A percentile compares a stretch with the other conserved stretches of the same genome.
Evolutionary conservation across 1,140 invertebrate genomes (phyloP).

Genomic region (Lethocerus indicus): DNA sequence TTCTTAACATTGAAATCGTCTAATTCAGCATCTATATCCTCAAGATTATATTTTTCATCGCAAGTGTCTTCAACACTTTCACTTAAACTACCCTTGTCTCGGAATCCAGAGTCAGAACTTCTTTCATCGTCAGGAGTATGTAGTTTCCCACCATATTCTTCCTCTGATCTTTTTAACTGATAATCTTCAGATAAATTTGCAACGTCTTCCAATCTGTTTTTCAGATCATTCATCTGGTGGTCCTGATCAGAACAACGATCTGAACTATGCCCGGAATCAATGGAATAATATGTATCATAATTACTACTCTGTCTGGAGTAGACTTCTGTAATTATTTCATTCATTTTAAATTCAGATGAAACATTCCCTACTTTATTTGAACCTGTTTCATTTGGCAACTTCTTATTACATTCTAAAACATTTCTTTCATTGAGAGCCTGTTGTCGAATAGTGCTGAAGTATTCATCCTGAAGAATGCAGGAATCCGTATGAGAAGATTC

Average conservation of each 20-base stretch:
- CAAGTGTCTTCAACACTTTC: constrained; percentile 25
- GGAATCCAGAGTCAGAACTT: constrained; percentile 33
- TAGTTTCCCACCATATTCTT: constrained; percentile 28
- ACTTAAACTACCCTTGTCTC: constrained; percentile 28
- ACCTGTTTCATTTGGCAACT: too few relatives aligned
- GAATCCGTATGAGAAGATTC: too few relatives aligned
- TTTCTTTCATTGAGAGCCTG: too few relatives aligned
- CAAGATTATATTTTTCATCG: constrained; percentile 29
- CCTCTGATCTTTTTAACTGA: constrained; percentile 19
- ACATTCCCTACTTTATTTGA: not conserved
- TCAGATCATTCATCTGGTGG: constrained; percentile 18
- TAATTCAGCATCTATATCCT: constrained; percentile 22
- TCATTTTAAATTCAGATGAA: constrained; percentile 6
- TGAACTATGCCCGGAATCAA: constrained; percentile 12
- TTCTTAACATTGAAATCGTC: constrained; percentile 16
- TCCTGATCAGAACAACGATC: constrained; percentile 12
- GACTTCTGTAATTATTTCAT: constrained; percentile 5
- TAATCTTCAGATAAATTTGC: constrained; percentile 12
- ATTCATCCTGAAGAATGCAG: too few relatives aligned
- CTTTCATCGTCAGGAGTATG: constrained; percentile 33
- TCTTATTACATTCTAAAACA: too few relatives aligned
- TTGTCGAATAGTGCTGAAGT: too few relatives aligned
- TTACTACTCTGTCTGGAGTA: constrained; percentile 1
- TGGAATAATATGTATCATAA: constrained; percentile 10
- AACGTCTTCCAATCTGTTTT: constrained; percentile 17